phyloP scores from a whole-genome alignment of 1,140 invertebrate genomes.

The Habropoda laboriosa region DNA sequence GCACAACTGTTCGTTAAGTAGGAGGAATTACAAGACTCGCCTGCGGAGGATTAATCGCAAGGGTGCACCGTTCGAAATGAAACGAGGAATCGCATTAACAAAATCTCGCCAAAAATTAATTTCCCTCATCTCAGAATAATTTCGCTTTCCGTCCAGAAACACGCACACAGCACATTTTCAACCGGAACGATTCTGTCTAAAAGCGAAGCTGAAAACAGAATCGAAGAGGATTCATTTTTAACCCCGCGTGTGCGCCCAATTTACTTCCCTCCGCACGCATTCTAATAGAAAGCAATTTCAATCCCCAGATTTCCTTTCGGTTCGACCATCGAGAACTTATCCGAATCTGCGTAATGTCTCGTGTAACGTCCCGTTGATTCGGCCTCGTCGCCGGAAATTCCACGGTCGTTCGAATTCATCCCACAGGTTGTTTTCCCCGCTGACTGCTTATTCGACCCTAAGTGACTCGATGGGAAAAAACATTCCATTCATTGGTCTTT shows the following conservation, averaged over 20 bases:
- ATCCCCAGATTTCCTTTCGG: neutral
- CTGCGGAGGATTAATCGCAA: too few species aligned
- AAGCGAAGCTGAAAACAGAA: neutral
- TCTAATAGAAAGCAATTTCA: neutral
- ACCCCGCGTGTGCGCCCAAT: neutral
- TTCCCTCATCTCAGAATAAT: too few species aligned
- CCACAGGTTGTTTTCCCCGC: neutral
- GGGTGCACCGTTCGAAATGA: too few species aligned
- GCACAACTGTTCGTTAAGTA: too few species aligned
- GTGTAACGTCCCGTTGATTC: slow-evolving; percentile 7
- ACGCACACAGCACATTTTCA: neutral
- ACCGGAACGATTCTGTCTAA: too few species aligned
- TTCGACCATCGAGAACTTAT: neutral
- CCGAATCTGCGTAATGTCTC: slow-evolving; percentile 11
- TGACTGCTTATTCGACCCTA: neutral
- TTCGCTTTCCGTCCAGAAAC: neutral
- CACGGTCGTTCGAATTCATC: slow-evolving; percentile 21
- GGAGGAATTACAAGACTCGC: too few species aligned
- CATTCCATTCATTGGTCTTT: too few species aligned
- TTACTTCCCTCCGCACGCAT: too few species aligned
- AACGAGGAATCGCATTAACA: too few species aligned
- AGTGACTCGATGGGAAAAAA: too few species aligned
- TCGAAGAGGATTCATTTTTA: neutral
- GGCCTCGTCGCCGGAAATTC: slow-evolving; percentile 6
- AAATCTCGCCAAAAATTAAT: too few species aligned